A percentile compares a stretch with the other conserved stretches of the same genome.
phyloP scores from a whole-genome alignment of 2,797 vertebrate genomes.

The Oreochromis grahami region DNA sequence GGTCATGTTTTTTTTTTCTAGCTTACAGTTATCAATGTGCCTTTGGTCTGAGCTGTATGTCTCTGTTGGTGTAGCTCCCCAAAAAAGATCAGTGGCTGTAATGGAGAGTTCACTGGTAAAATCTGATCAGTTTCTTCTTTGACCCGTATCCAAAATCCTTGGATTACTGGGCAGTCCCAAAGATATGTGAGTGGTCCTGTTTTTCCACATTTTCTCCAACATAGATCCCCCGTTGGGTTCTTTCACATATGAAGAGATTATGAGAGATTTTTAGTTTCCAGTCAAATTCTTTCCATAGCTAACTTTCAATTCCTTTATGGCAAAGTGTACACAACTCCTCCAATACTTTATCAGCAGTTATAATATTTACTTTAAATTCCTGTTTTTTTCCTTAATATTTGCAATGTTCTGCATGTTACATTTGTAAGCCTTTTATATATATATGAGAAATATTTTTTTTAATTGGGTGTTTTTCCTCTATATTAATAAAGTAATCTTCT shows the following conservation, averaged over 20 bases:
- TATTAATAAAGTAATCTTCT: neutral
- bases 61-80: neutral
- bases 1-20: neutral
- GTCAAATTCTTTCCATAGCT: neutral
- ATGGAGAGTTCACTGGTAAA: neutral
- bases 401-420: neutral
- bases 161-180: neutral
- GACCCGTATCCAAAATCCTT: neutral
- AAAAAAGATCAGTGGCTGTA: neutral
- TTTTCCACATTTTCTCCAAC: neutral
- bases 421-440: neutral
- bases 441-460: neutral
- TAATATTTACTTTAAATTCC: neutral
- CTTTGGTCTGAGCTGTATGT: neutral
- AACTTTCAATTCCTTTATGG: neutral
- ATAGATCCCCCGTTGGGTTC: neutral
- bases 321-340: neutral
- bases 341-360: neutral
- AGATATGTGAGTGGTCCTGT: neutral
- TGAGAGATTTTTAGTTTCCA: neutral
- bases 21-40: neutral
- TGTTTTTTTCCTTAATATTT: neutral
- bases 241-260: neutral
- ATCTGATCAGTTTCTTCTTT: neutral
- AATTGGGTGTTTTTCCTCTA: neutral